These are phyloP conservation scores for Acholoe squamosa DNA, from an alignment of 2,888 invertebrate species.

Conservation along the genomic window DNA sequence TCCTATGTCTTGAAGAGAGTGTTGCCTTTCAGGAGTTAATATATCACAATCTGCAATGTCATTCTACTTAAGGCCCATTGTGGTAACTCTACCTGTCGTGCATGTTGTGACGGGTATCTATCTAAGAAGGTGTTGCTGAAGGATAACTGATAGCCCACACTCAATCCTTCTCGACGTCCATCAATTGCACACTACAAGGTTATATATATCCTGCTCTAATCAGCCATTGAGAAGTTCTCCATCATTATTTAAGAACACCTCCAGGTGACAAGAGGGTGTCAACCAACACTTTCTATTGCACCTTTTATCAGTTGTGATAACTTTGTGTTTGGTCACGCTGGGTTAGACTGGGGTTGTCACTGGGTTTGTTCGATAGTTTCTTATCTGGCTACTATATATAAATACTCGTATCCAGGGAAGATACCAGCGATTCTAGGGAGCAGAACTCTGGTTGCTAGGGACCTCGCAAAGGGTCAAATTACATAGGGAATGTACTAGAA, in stretches of 20 bases:
- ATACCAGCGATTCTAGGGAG: too few relatives aligned
- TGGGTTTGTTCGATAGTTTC: not conserved
- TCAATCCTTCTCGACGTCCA: not conserved
- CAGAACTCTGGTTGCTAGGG: too few relatives aligned
- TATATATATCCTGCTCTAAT: not conserved
- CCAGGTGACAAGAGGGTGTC: slow-evolving; percentile 33
- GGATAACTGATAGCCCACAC: not conserved
- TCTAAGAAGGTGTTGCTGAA: not conserved
- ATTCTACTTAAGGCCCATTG: slow-evolving; percentile 3
- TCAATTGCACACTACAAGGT: not conserved
- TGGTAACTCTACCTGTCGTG: not conserved
- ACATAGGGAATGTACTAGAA: too few relatives aligned
- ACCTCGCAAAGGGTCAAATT: too few relatives aligned
- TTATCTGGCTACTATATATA: not conserved
- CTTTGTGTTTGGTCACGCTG: not conserved
- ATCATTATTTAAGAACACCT: not conserved
- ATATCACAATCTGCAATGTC: not conserved
- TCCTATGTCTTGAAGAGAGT: too few relatives aligned
- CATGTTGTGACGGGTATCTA: slow-evolving; percentile 32
- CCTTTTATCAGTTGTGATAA: slow-evolving; percentile 39
- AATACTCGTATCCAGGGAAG: not conserved
- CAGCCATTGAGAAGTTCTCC: not conserved
- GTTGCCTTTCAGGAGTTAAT: not conserved
- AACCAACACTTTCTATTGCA: slow-evolving; percentile 11
- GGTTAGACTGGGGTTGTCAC: not conserved